A percentile compares a stretch with the other conserved stretches of the same genome.
Conservation (phyloP, 2,888 invertebrate genomes). For the Sylvicola fuscatus region DNA sequence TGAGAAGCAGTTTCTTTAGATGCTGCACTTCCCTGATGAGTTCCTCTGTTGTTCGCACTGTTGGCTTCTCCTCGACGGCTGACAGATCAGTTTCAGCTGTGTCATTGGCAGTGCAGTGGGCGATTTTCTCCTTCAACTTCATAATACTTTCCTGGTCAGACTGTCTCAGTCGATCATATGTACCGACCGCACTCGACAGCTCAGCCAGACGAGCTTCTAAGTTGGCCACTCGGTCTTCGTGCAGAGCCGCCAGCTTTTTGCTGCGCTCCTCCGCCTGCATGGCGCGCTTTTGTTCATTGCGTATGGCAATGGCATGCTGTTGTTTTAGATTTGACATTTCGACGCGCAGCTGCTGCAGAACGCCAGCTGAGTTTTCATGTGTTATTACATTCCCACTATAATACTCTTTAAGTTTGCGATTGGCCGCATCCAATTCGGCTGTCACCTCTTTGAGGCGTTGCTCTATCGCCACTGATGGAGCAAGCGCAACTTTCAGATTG, state of each 20-base stretch:
- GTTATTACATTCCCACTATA: constrained; percentile 23
- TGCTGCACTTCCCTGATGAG: too few relatives aligned
- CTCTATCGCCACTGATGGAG: constrained; percentile 13
- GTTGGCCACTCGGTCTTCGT: constrained; percentile 55
- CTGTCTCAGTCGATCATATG: constrained; percentile 48
- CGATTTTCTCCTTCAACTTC: constrained; percentile 27
- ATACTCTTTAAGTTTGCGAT: constrained; percentile 39
- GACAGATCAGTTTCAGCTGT: neutral
- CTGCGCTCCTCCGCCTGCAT: constrained; percentile 52
- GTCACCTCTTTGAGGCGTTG: constrained; percentile 29
- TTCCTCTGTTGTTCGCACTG: too few relatives aligned
- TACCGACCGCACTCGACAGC: constrained; percentile 55
- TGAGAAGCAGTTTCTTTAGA: constrained; percentile 32
- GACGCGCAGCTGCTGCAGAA: constrained; percentile 42
- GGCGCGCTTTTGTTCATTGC: constrained; percentile 52
- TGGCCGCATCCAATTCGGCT: constrained; percentile 40
- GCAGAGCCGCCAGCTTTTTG: constrained; percentile 40
- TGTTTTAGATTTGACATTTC: constrained; percentile 54
- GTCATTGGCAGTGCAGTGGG: constrained; percentile 13
- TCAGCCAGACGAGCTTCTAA: constrained; percentile 60
- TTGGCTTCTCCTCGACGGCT: constrained; percentile 1
- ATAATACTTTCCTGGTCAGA: constrained; percentile 54
- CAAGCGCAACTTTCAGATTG: constrained; percentile 27
- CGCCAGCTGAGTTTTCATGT: constrained; percentile 6
- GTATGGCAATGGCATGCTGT: constrained; percentile 45